Percentiles rank a stretch among this genome's conserved stretches.
phyloP scores from a whole-genome alignment of 2,888 invertebrate species.

The Bombylius discolor region DNA sequence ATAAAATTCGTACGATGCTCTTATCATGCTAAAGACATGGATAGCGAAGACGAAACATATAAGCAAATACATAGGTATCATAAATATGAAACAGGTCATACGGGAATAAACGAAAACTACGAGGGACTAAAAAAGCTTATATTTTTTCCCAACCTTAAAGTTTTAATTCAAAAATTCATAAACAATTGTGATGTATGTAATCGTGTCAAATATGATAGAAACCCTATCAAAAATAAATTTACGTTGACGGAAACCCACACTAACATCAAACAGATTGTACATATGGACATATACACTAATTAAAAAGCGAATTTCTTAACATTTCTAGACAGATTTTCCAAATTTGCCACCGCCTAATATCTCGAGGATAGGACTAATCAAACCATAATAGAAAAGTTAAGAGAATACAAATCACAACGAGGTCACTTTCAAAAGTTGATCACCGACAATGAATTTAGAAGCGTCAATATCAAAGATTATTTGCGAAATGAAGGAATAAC shows the following conservation, averaged over 20 bases:
- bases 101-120: too few relatives aligned
- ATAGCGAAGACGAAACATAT: too few relatives aligned
- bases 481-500: neutral
- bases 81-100: too few relatives aligned
- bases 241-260: neutral
- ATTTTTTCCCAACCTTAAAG: neutral
- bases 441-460: neutral
- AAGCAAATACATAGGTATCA: too few relatives aligned
- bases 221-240: neutral
- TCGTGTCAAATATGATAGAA: too few relatives aligned
- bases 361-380: neutral
- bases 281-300: too few relatives aligned
- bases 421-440: neutral
- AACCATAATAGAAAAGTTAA: neutral
- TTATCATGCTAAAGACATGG: too few relatives aligned
- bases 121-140: neutral
- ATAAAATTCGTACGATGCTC: too few relatives aligned
- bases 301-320: neutral
- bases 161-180: neutral
- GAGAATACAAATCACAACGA: neutral
- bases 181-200: neutral
- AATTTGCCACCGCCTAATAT: neutral
- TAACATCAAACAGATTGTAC: too few relatives aligned
- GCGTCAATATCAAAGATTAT: neutral
- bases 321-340: neutral